These are phyloP conservation scores for Erannis defoliaria DNA, from an alignment of 2,888 invertebrate species.

Conservation along the genomic window DNA sequence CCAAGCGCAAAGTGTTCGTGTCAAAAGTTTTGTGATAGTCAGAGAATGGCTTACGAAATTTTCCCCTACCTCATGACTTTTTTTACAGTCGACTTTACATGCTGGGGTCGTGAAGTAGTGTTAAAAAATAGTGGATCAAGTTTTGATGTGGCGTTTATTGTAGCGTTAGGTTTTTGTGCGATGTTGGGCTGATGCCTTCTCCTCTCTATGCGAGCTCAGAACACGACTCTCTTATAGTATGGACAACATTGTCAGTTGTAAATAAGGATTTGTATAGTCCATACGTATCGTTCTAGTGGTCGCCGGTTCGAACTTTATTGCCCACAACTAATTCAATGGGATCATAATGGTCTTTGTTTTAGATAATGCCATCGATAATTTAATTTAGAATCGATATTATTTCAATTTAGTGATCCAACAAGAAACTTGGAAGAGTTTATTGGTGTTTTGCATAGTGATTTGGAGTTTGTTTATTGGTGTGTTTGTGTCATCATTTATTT, in stretches of 20 bases:
- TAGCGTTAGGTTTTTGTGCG: conserved; percentile 67
- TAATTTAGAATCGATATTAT: conserved; percentile 49
- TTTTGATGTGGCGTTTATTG: conserved; percentile 74
- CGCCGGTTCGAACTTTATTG: conserved; percentile 65
- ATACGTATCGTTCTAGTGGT: conserved; percentile 82
- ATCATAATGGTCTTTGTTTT: conserved; percentile 57
- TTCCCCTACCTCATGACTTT: conserved; percentile 84
- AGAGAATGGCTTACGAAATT: conserved; percentile 85
- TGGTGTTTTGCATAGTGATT: conserved; percentile 66
- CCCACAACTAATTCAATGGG: conserved; percentile 59
- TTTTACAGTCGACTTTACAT: conserved; percentile 82
- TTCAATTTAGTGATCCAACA: conserved; percentile 66
- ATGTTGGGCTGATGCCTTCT: conserved; percentile 75
- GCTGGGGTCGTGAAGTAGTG: conserved; percentile 82
- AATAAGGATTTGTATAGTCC: conserved; percentile 86
- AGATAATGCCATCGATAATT: conserved; percentile 52
- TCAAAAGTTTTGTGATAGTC: conserved; percentile 84
- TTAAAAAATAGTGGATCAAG: conserved; percentile 74
- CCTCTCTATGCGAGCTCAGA: conserved; percentile 74
- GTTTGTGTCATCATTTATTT: conserved; percentile 70
- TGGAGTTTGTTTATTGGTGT: conserved; percentile 73
- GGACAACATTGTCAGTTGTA: conserved; percentile 85
- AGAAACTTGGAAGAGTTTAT: conserved; percentile 72
- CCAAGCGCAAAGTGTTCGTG: conserved; percentile 86
- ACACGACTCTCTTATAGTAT: conserved; percentile 78